Percentiles rank a stretch among this genome's conserved stretches.
These are phyloP conservation scores for Cylindroiulus punctatus DNA, from an alignment of 2,888 invertebrate species.

Conservation along the genomic window DNA sequence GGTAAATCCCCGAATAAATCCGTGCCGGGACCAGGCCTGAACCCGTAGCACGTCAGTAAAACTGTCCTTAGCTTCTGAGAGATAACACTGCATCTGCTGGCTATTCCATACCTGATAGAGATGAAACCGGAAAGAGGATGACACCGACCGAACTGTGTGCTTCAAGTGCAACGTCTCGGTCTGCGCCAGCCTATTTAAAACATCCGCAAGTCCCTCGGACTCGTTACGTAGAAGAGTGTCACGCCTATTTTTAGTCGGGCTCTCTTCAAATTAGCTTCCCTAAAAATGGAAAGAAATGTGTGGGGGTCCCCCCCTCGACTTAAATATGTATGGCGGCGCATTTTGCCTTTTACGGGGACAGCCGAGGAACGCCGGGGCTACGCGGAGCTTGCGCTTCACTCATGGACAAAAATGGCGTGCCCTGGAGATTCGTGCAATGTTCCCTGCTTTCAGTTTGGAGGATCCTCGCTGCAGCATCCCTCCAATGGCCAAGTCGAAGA, in stretches of 20 bases:
- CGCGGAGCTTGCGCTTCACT: not conserved
- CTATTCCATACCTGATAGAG: not conserved
- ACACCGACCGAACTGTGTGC: not conserved
- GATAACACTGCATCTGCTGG: not conserved
- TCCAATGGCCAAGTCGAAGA: too few species aligned
- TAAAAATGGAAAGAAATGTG: slow-evolving; percentile 1
- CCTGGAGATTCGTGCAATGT: not conserved
- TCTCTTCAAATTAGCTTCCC: not conserved
- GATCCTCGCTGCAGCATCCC: not conserved
- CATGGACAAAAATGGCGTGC: slow-evolving; percentile 2
- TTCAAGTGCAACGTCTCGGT: not conserved
- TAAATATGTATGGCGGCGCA: not conserved
- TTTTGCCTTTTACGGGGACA: not conserved
- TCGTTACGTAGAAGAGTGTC: not conserved
- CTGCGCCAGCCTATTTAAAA: not conserved
- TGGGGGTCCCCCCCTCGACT: slow-evolving; percentile 1
- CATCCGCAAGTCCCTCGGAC: not conserved
- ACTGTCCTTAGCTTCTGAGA: too few species aligned
- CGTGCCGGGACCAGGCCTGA: not conserved
- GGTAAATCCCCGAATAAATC: not conserved
- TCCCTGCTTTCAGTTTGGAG: not conserved
- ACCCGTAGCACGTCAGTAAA: not conserved
- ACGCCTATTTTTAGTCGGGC: not conserved
- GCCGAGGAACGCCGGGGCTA: not conserved
- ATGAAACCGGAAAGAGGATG: not conserved